Evolutionary conservation across 2,113 vertebrate species (phyloP).

Genomic region (Nothobranchius furzeri): DNA sequence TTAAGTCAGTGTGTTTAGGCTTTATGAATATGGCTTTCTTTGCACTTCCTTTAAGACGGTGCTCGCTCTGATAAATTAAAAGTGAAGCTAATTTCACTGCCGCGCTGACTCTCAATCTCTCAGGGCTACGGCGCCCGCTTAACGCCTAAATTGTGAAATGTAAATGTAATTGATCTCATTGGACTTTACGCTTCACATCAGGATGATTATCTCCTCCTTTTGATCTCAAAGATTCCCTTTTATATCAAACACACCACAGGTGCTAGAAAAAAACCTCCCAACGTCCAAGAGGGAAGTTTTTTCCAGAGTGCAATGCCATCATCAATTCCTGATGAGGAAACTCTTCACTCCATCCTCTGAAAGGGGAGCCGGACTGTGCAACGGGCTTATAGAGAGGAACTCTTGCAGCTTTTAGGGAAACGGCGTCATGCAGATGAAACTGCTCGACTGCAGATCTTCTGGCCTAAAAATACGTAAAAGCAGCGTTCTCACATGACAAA

Average conservation of each 20-base stretch:
- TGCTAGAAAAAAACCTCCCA: conserved; percentile 43
- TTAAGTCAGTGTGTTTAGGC: neutral
- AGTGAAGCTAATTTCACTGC: conserved; percentile 28
- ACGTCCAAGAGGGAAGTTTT: conserved; percentile 21
- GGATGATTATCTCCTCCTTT: conserved; percentile 49
- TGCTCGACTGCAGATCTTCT: too few relatives aligned
- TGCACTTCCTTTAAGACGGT: conserved; percentile 14
- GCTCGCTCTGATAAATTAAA: conserved; percentile 26
- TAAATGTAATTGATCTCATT: conserved; percentile 60
- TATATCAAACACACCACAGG: conserved; percentile 56
- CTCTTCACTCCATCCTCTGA: conserved; percentile 25
- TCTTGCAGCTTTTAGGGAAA: conserved; percentile 29
- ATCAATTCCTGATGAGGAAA: conserved; percentile 41
- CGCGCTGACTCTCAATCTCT: conserved; percentile 42
- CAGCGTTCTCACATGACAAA: neutral
- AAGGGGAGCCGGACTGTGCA: conserved; percentile 27
- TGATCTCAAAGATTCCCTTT: conserved; percentile 55
- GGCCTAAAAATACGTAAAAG: neutral
- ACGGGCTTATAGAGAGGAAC: conserved; percentile 43
- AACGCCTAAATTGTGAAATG: conserved; percentile 62
- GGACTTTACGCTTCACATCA: conserved; percentile 43
- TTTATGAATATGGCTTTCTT: neutral
- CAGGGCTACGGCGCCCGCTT: conserved; percentile 28
- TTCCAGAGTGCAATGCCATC: conserved; percentile 15
- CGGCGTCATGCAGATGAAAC: conserved; percentile 1